Percentiles rank a stretch among this genome's conserved stretches.
Evolutionary conservation across 1,140 invertebrate species (phyloP).

Genomic region (Pectinophora gossypiella): DNA sequence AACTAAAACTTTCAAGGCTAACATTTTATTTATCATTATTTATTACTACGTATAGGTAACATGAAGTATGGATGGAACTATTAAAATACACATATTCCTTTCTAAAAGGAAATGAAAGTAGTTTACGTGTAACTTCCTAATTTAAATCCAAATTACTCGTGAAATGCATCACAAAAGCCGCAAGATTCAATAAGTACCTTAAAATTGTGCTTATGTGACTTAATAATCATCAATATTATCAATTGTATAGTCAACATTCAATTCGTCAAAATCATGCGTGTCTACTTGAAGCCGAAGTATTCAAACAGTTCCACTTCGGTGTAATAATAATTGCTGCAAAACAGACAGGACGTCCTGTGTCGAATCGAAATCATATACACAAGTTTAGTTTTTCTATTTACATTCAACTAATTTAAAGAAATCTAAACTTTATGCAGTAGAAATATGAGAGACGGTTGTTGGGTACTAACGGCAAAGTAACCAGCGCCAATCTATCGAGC

Average conservation of each 20-base stretch:
- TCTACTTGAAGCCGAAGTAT: constrained; percentile 20
- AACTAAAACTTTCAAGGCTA: no score
- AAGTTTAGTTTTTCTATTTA: constrained; percentile 19
- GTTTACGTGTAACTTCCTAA: background rate
- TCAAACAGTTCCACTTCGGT: constrained; percentile 55
- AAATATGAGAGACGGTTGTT: background rate
- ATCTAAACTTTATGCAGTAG: background rate
- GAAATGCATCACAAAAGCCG: background rate
- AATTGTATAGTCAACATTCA: background rate
- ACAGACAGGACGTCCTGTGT: constrained; percentile 68
- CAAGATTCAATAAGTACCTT: no score
- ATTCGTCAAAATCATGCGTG: background rate
- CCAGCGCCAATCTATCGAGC: constrained; percentile 27
- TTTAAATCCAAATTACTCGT: background rate
- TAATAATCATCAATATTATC: background rate
- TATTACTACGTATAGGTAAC: no score
- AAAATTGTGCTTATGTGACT: background rate
- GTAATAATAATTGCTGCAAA: constrained; percentile 67
- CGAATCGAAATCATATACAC: constrained; percentile 40
- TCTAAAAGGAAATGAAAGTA: no score
- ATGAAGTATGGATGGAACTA: no score
- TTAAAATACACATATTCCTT: no score
- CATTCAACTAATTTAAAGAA: background rate
- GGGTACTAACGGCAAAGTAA: background rate
- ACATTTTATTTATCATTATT: no score